Percentiles rank a stretch among this genome's conserved stretches.
Conservation (phyloP, 2,113 vertebrate genomes). For the Pterocles gutturalis region DNA sequence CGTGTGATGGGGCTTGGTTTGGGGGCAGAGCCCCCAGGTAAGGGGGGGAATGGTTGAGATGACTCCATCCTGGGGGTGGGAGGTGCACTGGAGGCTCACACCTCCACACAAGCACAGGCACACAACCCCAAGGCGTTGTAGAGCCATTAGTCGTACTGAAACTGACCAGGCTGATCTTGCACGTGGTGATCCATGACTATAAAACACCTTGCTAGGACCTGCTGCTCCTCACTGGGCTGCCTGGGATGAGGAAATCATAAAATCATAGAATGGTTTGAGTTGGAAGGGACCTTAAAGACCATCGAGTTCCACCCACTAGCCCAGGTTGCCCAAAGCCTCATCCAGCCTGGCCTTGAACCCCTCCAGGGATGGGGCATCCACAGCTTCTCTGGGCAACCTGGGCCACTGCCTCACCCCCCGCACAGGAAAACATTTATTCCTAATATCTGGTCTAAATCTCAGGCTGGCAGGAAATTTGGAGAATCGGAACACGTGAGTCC, state of each 20-base stretch:
- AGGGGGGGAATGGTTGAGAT: background rate
- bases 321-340: too few species aligned
- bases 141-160: background rate
- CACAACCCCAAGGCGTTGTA: background rate
- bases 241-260: background rate
- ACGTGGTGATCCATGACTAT: accelerated
- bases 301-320: too few species aligned
- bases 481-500: background rate
- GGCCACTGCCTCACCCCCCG: too few species aligned
- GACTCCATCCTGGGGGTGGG: too few species aligned
- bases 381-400: too few species aligned
- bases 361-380: too few species aligned
- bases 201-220: background rate
- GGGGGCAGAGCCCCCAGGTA: background rate
- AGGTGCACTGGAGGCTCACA: accelerated
- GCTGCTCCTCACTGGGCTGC: background rate
- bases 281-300: too few species aligned
- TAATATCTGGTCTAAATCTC: background rate
- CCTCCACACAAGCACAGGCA: accelerated
- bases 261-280: too few species aligned
- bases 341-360: too few species aligned
- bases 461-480: accelerated
- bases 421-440: too few species aligned
- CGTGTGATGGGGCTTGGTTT: background rate
- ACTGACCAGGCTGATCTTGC: background rate